A percentile compares a stretch with the other conserved stretches of the same genome.
phyloP scores from a whole-genome alignment of 1,140 invertebrate species.

The Bombus terrestris region DNA sequence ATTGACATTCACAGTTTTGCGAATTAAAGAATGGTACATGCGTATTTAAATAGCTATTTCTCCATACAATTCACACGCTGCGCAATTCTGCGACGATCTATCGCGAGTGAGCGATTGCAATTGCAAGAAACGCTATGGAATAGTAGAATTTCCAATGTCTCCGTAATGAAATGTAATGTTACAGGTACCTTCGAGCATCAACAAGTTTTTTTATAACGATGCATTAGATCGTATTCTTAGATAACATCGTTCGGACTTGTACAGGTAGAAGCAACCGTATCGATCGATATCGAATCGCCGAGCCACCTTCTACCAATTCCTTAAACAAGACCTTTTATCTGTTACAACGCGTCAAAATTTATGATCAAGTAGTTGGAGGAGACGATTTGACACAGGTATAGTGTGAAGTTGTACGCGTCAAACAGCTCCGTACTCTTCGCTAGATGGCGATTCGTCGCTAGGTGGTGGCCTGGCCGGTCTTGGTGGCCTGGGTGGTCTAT shows the following conservation, averaged over 20 bases:
- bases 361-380: not conserved
- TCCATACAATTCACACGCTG: not conserved
- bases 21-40: slow-evolving; percentile 7
- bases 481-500: slow-evolving; percentile 75
- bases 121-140: not conserved
- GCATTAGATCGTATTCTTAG: not conserved
- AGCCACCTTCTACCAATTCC: not conserved
- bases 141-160: slow-evolving; percentile 11
- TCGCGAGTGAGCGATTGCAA: not conserved
- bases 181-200: slow-evolving; percentile 46
- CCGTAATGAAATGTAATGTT: slow-evolving; percentile 21
- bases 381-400: slow-evolving; percentile 7
- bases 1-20: slow-evolving; percentile 53
- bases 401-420: slow-evolving; percentile 57
- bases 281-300: not conserved
- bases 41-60: not conserved
- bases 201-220: slow-evolving; percentile 24
- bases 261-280: not conserved
- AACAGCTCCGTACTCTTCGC: slow-evolving; percentile 81
- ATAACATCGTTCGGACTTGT: not conserved
- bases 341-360: not conserved
- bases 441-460: slow-evolving; percentile 81
- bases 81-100: not conserved
- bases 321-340: not conserved
- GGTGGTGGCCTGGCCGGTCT: slow-evolving; percentile 75